phyloP scores from a whole-genome alignment of 2,797 vertebrate genomes.

The Margarornis squamiger region DNA sequence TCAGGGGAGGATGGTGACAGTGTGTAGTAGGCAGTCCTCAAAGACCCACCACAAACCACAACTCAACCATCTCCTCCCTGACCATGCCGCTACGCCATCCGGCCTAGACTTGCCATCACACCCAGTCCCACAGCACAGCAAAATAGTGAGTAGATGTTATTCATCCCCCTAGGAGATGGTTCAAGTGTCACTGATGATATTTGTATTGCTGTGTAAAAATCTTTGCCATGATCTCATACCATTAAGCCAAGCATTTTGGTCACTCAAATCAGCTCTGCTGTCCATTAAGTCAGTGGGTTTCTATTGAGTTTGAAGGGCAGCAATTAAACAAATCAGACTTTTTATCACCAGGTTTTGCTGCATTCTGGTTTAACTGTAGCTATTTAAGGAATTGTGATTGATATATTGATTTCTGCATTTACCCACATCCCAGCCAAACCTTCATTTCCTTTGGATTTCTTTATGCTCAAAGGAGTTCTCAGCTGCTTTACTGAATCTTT shows the following conservation, averaged over 20 bases:
- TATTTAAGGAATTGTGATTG: background rate
- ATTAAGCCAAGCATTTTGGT: background rate
- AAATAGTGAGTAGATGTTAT: background rate
- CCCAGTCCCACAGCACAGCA: accelerated
- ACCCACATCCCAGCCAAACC: background rate
- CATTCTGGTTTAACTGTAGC: background rate
- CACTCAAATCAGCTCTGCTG: background rate
- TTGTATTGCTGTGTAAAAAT: background rate
- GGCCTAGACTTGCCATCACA: background rate
- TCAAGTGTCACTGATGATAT: background rate
- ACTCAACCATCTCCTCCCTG: background rate
- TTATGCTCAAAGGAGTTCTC: background rate
- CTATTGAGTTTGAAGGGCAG: background rate
- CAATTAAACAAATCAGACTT: background rate
- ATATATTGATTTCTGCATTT: background rate
- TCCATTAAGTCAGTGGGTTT: background rate
- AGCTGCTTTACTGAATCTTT: background rate
- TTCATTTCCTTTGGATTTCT: background rate
- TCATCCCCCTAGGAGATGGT: background rate
- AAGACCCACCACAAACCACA: background rate
- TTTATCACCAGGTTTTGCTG: background rate
- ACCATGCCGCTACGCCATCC: background rate
- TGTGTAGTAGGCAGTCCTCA: background rate
- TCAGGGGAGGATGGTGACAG: background rate
- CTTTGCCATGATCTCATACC: background rate